phyloP scores from a whole-genome alignment of 2,113 vertebrate genomes.

The Sinocyclocheilus anophthalmus region DNA sequence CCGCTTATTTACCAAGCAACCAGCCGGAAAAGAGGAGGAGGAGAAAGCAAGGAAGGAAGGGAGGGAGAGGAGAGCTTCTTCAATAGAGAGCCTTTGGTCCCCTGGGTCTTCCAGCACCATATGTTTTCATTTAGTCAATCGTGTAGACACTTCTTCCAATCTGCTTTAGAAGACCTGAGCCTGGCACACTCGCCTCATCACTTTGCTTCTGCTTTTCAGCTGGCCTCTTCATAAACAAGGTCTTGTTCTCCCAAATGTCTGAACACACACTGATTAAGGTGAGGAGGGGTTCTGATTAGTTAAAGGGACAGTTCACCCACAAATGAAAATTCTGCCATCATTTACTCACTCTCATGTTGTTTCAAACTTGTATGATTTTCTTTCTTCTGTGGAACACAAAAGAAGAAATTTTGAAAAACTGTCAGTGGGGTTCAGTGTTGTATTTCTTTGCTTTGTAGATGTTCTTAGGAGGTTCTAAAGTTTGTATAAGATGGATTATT shows the following conservation, averaged over 20 bases:
- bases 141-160: constrained; percentile 68
- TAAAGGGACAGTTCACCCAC: not conserved
- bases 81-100: constrained; percentile 55
- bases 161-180: constrained; percentile 55
- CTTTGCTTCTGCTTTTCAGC: constrained; percentile 56
- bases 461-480: not conserved
- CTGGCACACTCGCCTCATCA: constrained; percentile 51
- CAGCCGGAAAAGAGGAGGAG: constrained; percentile 58
- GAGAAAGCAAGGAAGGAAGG: not conserved
- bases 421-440: not conserved
- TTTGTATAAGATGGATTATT: constrained; percentile 9
- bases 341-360: not conserved
- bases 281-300: not conserved
- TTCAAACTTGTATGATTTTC: not conserved
- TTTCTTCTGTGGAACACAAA: not conserved
- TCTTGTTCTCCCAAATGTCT: constrained; percentile 60
- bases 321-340: not conserved
- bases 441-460: not conserved
- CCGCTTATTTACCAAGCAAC: constrained; percentile 68
- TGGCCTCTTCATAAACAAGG: constrained; percentile 62
- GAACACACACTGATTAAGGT: not conserved
- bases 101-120: constrained; percentile 60
- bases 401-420: not conserved
- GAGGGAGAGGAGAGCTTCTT: constrained; percentile 39
- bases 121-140: constrained; percentile 77